Base-by-base conservation (phyloP, 2,113 vertebrate species). In the Calyptommatus sinebrachiatus region DNA sequence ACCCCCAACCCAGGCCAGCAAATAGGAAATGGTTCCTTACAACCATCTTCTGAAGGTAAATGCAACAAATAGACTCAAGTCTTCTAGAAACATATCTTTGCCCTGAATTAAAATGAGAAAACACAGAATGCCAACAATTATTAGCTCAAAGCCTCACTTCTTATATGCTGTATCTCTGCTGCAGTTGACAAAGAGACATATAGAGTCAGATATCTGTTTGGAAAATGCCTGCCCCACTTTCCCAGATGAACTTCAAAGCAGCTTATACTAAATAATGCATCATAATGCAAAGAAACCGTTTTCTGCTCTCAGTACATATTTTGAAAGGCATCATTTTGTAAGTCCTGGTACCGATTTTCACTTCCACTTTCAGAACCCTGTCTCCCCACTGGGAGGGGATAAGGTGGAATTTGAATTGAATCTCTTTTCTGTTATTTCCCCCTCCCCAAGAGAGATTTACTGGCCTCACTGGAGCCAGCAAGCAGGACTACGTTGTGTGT, bases 261-360 rank as follows among this genome's bases (percentile, higher is more conserved):
- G 53, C 69, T 71, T 62, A 24, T 35, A 50, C 63, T 79, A 71
- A 79, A 79, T 71, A 72, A 72, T 63, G 77, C 9, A 72, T 79
- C 11, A 26, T 6, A 63, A 72, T 79, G 77, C 70, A 79, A 72
- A 79, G 63, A 4, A 12, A 20, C 10, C 28, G 41, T 50, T 72
- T 63, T 79, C 69, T 63, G 50, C n/a, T 71, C 20, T 22, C 66
- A 75, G n/a, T 69, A 29, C 24, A 61, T 4, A 48, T 57, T 75
- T 69, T 62, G 41, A 81, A 76, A 74, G 21, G 46, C 41, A 48
- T 60, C n/a, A 6, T 76, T 61, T 70, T 76, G 48, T 70, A 14
- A 41, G 46, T 24, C 66, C 31, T 41, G 24, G 24, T 12, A 29
- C 62, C 18, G n/a, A 28, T 35, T 57, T 20, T 69, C 11, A 4